Base-by-base conservation (phyloP, 2,797 vertebrate species). In the Corythornis leucogaster region DNA sequence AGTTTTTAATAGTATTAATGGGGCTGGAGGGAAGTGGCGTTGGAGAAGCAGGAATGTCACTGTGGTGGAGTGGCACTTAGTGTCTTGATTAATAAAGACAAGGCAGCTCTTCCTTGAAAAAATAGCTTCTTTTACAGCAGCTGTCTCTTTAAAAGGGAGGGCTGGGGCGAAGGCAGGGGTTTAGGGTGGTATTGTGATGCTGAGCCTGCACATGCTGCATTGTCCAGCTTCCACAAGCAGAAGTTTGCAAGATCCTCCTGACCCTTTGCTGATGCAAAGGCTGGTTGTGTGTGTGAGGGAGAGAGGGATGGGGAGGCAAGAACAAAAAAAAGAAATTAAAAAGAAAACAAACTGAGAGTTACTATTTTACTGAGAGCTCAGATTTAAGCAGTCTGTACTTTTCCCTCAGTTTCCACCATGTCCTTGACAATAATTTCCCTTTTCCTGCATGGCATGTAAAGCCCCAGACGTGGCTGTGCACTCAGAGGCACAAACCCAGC, bases 71-170 rank as follows among this genome's bases (percentile, higher is more conserved):
- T 94, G 51, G 90, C 82, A 93, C 80, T 96, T 89, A 79, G 80
- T 87, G 85, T 90, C 92, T 92, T 69, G 91, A 77, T 94, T 97
- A 93, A 96, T 92, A 92, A 96, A 96, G 51, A 85, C 93, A 85
- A 96, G 79, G 84, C 59, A 94, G 53, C 54, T 28, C 54, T 95
- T 96, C 85, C 88, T 91, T 85, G 84, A 94, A 71, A 31, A 92
- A 88, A 87, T 25, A 86, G 12, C 64, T 94, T 84, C 28, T 93
- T 97, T 96, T 64, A 89, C 33, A 25, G 77, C 2, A 15, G 62
- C 89, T 92, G 93, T 92, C 69, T 50, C 96, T 96, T 96, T 97
- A 97, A 97, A 96, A 95, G 82, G 91, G 94, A 97, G 90, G 91
- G 78, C 95, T 54, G 55, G 93, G 90, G 69, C 0, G 2, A 95